Evolutionary conservation across 1,140 invertebrate genomes (phyloP).

Genomic region (Archivesica marissinica): DNA sequence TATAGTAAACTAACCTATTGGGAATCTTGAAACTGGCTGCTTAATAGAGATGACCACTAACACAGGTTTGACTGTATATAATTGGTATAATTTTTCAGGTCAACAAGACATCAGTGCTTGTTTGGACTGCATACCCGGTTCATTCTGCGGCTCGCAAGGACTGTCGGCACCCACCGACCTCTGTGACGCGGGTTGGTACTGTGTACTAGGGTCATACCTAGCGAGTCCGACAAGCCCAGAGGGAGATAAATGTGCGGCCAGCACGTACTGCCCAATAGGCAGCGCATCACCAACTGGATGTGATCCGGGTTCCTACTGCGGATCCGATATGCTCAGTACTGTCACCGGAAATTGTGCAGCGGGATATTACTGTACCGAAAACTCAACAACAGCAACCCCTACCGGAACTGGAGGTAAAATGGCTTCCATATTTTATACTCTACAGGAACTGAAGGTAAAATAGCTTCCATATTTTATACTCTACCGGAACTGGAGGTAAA

Average conservation of each 20-base stretch:
- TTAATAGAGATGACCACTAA: no score
- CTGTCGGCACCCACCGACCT: slow-evolving; percentile 72
- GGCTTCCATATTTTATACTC: no score
- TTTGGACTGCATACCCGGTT: slow-evolving; percentile 76
- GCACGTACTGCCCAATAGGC: slow-evolving; percentile 76
- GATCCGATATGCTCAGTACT: slow-evolving; percentile 71
- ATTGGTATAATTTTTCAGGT: slow-evolving; percentile 62
- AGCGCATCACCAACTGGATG: slow-evolving; percentile 75
- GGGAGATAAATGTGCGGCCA: slow-evolving; percentile 77
- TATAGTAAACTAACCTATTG: no score
- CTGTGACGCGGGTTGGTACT: slow-evolving; percentile 82
- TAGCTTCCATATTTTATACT: no score
- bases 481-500: no score
- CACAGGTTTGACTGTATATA: no score
- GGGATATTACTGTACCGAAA: slow-evolving; percentile 78
- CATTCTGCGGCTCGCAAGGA: slow-evolving; percentile 79
- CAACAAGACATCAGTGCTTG: slow-evolving; percentile 75
- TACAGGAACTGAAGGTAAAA: no score
- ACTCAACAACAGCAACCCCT: slow-evolving; percentile 76
- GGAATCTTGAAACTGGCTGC: no score
- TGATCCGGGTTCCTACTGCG: slow-evolving; percentile 78
- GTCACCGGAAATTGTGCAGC: slow-evolving; percentile 73
- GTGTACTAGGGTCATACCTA: slow-evolving; percentile 74
- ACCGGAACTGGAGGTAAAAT: slow-evolving; percentile 76
- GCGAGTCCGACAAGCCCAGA: slow-evolving; percentile 76